A percentile compares a stretch with the other conserved stretches of the same genome.
Conservation (phyloP, 2,113 vertebrate genomes). For the Nannobrachium achirus region DNA sequence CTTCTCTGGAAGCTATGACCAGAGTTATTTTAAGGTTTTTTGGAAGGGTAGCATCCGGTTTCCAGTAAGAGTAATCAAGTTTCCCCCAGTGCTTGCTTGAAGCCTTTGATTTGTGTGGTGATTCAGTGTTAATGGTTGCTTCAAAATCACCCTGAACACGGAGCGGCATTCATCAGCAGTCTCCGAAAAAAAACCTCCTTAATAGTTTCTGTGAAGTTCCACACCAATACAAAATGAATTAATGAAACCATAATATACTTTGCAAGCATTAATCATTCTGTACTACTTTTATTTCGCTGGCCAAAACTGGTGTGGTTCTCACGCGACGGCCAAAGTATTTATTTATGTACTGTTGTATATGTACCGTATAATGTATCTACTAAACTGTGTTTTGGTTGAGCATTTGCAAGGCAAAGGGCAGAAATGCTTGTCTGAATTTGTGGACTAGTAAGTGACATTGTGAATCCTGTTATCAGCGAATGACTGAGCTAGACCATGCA, state of each 20-base stretch:
- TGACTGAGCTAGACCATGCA: slow-evolving; percentile 26
- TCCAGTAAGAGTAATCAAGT: slow-evolving; percentile 66
- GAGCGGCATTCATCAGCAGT: slow-evolving; percentile 63
- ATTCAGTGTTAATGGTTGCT: slow-evolving; percentile 63
- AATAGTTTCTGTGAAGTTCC: slow-evolving; percentile 57
- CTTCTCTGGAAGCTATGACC: slow-evolving; percentile 25
- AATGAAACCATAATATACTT: too few species aligned
- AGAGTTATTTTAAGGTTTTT: slow-evolving; percentile 41
- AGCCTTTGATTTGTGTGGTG: slow-evolving; percentile 70
- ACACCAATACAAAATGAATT: slow-evolving; percentile 14
- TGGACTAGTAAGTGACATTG: slow-evolving; percentile 59
- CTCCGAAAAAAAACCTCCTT: slow-evolving; percentile 48
- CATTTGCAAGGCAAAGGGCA: neutral
- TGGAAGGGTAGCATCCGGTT: slow-evolving; percentile 46
- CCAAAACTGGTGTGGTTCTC: too few species aligned
- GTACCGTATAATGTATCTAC: too few species aligned
- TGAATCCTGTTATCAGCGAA: slow-evolving; percentile 46
- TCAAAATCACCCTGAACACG: slow-evolving; percentile 58
- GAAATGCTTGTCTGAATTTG: slow-evolving; percentile 45
- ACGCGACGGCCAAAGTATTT: too few species aligned
- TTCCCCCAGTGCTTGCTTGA: slow-evolving; percentile 32
- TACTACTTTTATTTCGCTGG: too few species aligned
- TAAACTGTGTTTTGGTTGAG: neutral
- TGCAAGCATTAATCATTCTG: too few species aligned
- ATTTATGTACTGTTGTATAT: neutral